Conservation (phyloP, 2,888 invertebrate species). For the Phymatocera aterrima region DNA sequence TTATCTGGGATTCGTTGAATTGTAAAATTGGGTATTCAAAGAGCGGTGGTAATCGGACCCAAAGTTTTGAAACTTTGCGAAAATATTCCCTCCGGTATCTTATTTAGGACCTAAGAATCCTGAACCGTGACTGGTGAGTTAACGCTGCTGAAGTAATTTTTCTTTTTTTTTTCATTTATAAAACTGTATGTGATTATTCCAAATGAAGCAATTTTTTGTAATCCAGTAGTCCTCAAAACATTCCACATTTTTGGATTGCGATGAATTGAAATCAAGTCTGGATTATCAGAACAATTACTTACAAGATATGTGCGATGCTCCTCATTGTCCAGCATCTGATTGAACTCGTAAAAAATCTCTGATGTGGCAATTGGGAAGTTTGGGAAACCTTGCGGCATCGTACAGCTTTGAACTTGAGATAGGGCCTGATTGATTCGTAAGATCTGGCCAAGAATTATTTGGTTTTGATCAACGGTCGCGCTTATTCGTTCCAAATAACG, state of each 20-base stretch:
- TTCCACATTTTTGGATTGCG: not conserved
- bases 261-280: not conserved
- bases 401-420: not conserved
- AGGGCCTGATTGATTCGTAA: not conserved
- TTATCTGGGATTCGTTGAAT: not conserved
- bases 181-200: not conserved
- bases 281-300: not conserved
- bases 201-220: slow-evolving; percentile 5
- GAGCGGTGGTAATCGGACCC: not conserved
- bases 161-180: not conserved
- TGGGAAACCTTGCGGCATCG: not conserved
- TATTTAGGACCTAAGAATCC: not conserved
- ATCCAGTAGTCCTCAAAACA: not conserved
- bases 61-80: not conserved
- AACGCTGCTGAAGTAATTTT: not conserved
- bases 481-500: not conserved
- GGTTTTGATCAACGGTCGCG: not conserved
- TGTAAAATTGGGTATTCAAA: not conserved
- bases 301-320: slow-evolving; percentile 2
- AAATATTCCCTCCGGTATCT: not conserved
- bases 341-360: not conserved
- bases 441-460: not conserved
- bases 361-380: not conserved
- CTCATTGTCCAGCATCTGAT: not conserved
- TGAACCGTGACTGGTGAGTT: not conserved